Base-by-base conservation (phyloP, 2,113 vertebrate species). In the Prunella himalayana region DNA sequence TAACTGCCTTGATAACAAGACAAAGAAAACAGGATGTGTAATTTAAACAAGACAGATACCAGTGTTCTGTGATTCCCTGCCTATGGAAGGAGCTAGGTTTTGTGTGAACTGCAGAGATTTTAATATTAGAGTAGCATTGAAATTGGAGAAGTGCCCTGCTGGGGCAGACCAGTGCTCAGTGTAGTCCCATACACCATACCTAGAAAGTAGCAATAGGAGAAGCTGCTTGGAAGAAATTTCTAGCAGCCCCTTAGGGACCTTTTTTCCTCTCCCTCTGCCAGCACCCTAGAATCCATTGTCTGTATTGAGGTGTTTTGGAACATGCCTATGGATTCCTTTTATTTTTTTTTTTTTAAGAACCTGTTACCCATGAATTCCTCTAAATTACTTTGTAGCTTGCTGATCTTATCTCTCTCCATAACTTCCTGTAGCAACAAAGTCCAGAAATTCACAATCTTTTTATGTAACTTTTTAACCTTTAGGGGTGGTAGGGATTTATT, bases 1-100 rank as follows among this genome's bases (percentile, higher is more conserved):
- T 47, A 66, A 83, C 77, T 93, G 63, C n/a, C 42, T 73, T 92
- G 92, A 92, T 90, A 93, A 82, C 53, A 89, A 82, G 88, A 59
- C 44, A 79, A 76, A 93, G 90, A 85, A 79, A 90, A 82, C 71
- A 69, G 68, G 92, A 92, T 86, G 63, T 86, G 9, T 83, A 72
- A 57, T 69, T 87, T 64, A 76, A 72, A 68, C 49, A 82, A 54
- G 70, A 47, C 19, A 70, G 2, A 45, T 70, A 69, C 28, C 14
- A 61, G 39, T 35, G 16, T 53, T 61, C 23, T 53, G 1, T 65
- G 54, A 70, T 93, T 90, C 86, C 27, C 21, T 86, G 23, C 10
- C 30, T 3, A 1, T 54, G n/a, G 59, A 30, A 44, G 6, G 45
- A n/a, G 22, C 42, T 68, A 5, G 33, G 20, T 50, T 82, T 77